A percentile compares a stretch with the other conserved stretches of the same genome.
Conservation (phyloP, 2,888 invertebrate species). For the Cheiracanthium punctorium region DNA sequence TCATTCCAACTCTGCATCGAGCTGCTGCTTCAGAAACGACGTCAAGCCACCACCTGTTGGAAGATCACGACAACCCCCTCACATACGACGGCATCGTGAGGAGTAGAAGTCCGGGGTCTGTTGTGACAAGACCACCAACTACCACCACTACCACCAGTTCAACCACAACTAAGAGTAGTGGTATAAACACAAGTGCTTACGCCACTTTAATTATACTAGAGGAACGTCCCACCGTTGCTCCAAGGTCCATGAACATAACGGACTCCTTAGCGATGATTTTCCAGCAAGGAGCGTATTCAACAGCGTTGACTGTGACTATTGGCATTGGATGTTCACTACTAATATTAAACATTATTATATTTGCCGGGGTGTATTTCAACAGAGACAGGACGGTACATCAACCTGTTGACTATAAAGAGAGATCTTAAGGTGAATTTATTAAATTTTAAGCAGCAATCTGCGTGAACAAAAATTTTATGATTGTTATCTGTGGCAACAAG, state of each 20-base stretch:
- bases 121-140: conserved; percentile 8
- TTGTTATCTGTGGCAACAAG: background rate
- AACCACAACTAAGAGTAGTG: background rate
- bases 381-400: conserved; percentile 73
- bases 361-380: conserved; percentile 95
- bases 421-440: background rate
- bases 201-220: conserved; percentile 52
- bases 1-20: conserved; percentile 88
- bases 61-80: conserved; percentile 88
- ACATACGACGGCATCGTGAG: conserved; percentile 90
- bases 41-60: conserved; percentile 84
- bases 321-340: conserved; percentile 94
- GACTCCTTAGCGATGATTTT: conserved; percentile 64
- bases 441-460: no score
- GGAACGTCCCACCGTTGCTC: conserved; percentile 41
- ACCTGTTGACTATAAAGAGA: conserved; percentile 57
- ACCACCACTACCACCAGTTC: conserved; percentile 2
- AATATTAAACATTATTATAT: conserved; percentile 92
- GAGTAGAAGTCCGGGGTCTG: conserved; percentile 76
- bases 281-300: conserved; percentile 81
- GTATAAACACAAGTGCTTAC: conserved; percentile 39
- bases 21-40: conserved; percentile 72
- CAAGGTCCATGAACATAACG: conserved; percentile 76
- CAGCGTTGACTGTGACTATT: conserved; percentile 91
- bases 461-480: no score